These are phyloP conservation scores for Plusia festucae DNA, from an alignment of 2,888 invertebrate genomes.

Conservation along the genomic window DNA sequence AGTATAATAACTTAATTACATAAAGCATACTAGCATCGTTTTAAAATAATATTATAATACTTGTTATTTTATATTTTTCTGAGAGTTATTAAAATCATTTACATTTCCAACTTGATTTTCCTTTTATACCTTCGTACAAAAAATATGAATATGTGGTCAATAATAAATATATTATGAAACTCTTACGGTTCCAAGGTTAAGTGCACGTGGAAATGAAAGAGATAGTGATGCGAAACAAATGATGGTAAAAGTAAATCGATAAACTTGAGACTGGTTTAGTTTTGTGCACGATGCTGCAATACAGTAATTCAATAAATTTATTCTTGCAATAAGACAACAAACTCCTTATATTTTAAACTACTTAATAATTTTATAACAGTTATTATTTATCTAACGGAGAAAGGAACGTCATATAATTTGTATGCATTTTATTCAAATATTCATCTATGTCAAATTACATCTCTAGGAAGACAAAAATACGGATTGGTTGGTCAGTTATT, in stretches of 20 bases:
- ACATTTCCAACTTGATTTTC: no score
- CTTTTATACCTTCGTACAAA: no score
- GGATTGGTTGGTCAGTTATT: no score
- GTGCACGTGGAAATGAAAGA: constrained; percentile 9
- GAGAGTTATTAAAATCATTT: no score
- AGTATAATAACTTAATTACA: not conserved
- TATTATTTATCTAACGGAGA: no score
- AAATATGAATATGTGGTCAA: no score
- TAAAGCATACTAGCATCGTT: no score
- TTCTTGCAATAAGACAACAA: not conserved
- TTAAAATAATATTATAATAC: no score
- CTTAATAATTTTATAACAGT: no score
- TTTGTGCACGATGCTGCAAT: not conserved
- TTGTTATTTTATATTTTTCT: no score
- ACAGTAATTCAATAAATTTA: not conserved
- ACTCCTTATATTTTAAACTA: not conserved
- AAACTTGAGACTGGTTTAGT: not conserved
- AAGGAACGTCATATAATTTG: no score
- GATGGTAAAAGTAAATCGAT: not conserved
- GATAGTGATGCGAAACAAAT: constrained; percentile 11
- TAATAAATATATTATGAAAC: constrained; percentile 36
- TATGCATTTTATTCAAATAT: no score
- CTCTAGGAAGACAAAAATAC: not conserved
- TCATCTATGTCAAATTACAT: not conserved
- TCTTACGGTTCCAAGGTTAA: constrained; percentile 37